Evolutionary conservation across 1,140 invertebrate genomes (phyloP).

Genomic region (Cepaea nemoralis): DNA sequence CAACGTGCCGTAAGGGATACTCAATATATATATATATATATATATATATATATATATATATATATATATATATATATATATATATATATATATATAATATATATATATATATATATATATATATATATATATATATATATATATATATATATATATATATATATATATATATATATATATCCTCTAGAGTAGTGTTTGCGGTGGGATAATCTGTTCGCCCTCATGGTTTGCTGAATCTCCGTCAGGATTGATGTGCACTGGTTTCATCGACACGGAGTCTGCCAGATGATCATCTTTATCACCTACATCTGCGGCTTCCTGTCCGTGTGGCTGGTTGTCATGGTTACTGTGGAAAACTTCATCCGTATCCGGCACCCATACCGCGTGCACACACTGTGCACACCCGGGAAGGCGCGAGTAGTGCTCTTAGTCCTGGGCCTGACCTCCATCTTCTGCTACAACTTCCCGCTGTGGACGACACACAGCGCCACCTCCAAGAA

Average conservation of each 20-base stretch:
- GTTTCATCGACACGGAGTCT: conserved; percentile 11
- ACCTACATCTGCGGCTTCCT: conserved; percentile 66
- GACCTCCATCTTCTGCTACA: conserved; percentile 54
- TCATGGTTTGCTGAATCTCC: neutral
- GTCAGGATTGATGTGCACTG: neutral
- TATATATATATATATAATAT: no score
- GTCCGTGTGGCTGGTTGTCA: conserved; percentile 69
- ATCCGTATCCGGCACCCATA: conserved; percentile 65
- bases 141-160: no score
- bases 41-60: no score
- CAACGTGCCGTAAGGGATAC: no score
- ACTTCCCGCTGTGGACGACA: conserved; percentile 60
- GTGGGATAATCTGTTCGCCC: no score
- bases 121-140: no score
- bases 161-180: no score
- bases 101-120: no score
- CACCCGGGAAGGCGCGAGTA: conserved; percentile 52
- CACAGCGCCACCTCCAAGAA: conserved; percentile 19
- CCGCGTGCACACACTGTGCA: conserved; percentile 56
- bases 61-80: no score
- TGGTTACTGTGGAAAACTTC: conserved; percentile 60
- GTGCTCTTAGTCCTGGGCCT: conserved; percentile 51
- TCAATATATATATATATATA: no score
- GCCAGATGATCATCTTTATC: conserved; percentile 62
- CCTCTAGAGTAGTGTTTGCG: no score